Evolutionary conservation across 2,888 invertebrate species (phyloP), one percentile per base, ranked within the genome.

Genomic region (Drosophila rubida): DNA sequence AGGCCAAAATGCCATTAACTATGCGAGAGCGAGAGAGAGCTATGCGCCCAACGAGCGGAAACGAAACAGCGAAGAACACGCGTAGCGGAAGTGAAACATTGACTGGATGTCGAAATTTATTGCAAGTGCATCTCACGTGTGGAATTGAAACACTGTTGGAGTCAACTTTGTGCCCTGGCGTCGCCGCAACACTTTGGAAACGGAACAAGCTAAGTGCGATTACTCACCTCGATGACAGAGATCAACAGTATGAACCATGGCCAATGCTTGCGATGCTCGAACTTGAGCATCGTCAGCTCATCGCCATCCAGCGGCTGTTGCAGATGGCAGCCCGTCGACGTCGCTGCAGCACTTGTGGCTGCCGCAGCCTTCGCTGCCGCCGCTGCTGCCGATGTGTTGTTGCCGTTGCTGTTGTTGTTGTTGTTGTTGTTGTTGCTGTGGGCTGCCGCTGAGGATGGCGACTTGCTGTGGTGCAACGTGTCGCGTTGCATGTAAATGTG

Each of bases 141-240:
- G 27, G 9, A 27, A 51, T 11, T 51, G n/a, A 4, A 51, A 16
- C 27, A 51, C 8, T 19, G 3, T n/a, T n/a, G 3, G 3, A 19
- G 7, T 16, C 0, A 27, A 46, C 14, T 14, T 9, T 2, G 7
- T 19, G 11, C n/a, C 13, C 7, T 11, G 5, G 27, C 25, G 11
- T 41, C 13, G 5, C 35, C 13, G 5, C 35, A 41, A 41, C 41
- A 41, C 8, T 16, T 4, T 16, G 46, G 30, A 23, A 30, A n/a
- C 11, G 32, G 19, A 48, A 19, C 41, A 37, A 4, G 41, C 8
- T 14, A n/a, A 27, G 9, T 11, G 11, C 51, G 41, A 30, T 53
- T 30, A 63, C 90, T 90, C 66, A 90, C 90, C 90, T 90, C 90
- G 88, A 90, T 84, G 71, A 90, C 69, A 53, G 90, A 90, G 84